Evolutionary conservation across 2,888 invertebrate genomes (phyloP).

Genomic region (Fragum sueziense): DNA sequence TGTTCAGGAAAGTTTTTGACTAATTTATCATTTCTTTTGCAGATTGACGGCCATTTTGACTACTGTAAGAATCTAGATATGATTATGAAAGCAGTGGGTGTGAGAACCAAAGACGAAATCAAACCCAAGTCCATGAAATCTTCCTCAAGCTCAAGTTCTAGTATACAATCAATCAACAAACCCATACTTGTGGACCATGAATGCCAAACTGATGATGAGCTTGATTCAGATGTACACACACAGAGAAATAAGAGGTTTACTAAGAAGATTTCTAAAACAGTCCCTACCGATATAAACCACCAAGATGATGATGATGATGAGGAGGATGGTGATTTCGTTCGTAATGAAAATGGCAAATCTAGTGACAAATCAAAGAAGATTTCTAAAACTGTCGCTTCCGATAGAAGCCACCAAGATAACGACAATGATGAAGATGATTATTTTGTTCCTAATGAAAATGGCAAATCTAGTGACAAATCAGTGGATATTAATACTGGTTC

Average conservation of each 20-base stretch:
- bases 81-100: constrained; percentile 83
- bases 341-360: neutral
- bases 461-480: neutral
- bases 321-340: no score
- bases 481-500: no score
- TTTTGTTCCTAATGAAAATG: neutral
- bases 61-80: constrained; percentile 85
- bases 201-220: constrained; percentile 15
- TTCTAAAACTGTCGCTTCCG: no score
- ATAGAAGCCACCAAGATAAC: neutral
- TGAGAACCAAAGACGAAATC: constrained; percentile 74
- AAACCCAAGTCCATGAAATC: constrained; percentile 13
- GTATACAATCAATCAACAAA: neutral
- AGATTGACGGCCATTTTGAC: constrained; percentile 85
- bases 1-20: neutral
- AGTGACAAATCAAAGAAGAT: no score
- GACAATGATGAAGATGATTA: no score
- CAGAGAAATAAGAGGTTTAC: neutral
- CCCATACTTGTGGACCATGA: constrained; percentile 3
- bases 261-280: neutral
- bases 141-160: constrained; percentile 1
- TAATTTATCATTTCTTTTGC: constrained; percentile 12
- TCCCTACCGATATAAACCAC: neutral
- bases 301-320: neutral
- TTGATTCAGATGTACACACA: neutral